Conservation (phyloP, 2,113 vertebrate species). For the Lophura nycthemera region DNA sequence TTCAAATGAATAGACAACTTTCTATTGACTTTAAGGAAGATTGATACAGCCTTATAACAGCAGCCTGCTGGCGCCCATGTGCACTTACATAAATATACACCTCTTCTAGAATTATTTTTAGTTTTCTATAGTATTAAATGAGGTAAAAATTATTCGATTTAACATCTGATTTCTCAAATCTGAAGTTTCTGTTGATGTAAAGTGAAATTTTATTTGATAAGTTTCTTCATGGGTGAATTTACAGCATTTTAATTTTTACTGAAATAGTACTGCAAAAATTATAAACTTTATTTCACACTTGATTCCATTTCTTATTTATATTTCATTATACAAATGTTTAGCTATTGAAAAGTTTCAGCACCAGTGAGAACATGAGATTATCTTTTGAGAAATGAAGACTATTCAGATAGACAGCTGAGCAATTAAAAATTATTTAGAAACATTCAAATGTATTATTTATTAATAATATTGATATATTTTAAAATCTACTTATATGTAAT, state of each 20-base stretch:
- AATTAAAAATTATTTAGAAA: neutral
- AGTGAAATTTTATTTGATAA: neutral
- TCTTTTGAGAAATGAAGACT: slow-evolving; percentile 42
- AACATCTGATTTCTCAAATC: neutral
- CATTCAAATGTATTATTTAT: neutral
- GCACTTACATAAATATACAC: neutral
- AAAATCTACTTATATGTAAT: neutral
- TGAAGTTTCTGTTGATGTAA: neutral
- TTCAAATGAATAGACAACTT: neutral
- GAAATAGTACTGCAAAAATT: neutral
- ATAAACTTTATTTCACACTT: slow-evolving; percentile 24
- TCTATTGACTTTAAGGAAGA: neutral
- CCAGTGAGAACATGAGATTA: slow-evolving; percentile 54
- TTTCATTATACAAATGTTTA: slow-evolving; percentile 47
- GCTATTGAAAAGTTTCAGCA: slow-evolving; percentile 39
- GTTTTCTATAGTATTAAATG: neutral
- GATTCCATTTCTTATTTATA: slow-evolving; percentile 48
- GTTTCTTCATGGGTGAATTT: neutral
- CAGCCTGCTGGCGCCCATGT: neutral
- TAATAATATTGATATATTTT: neutral
- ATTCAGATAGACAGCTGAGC: neutral
- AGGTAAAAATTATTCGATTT: neutral
- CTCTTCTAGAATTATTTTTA: neutral
- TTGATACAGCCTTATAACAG: neutral
- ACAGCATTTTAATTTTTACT: neutral